A percentile compares a stretch with the other conserved stretches of the same genome.
Evolutionary conservation across 2,888 invertebrate genomes (phyloP).

Genomic region (Holacanthella duospinosa): DNA sequence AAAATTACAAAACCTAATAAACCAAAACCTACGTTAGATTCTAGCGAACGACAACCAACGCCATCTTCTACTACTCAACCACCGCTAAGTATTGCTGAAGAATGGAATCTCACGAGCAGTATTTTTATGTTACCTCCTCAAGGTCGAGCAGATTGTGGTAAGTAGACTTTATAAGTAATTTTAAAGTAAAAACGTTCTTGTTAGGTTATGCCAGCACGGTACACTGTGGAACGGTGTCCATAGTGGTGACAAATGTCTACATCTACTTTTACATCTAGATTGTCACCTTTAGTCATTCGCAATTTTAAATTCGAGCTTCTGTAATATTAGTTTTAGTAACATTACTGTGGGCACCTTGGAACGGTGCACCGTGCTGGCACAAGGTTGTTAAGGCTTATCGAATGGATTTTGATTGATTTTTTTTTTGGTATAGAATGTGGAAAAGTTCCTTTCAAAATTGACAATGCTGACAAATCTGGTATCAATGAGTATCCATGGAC

Average conservation of each 20-base stretch:
- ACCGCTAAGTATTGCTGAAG: background rate
- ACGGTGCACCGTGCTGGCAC: no score
- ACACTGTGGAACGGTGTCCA: no score
- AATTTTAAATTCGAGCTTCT: background rate
- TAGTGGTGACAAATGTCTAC: no score
- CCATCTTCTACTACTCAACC: background rate
- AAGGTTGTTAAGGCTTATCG: background rate
- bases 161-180: no score
- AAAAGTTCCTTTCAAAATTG: conserved; percentile 1
- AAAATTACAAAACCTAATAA: background rate
- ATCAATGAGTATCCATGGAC: conserved; percentile 35
- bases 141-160: conserved; percentile 9
- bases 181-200: no score
- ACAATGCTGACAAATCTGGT: conserved; percentile 10
- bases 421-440: conserved; percentile 3
- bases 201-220: no score
- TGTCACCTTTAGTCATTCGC: no score
- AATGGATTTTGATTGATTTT: background rate
- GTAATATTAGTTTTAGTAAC: background rate
- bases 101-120: background rate
- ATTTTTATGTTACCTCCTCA: background rate
- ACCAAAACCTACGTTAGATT: no score
- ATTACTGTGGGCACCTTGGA: background rate
- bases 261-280: no score
- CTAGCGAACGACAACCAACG: background rate